These are phyloP conservation scores for Gryllus bimaculatus DNA, from an alignment of 1,140 invertebrate genomes.

Conservation along the genomic window DNA sequence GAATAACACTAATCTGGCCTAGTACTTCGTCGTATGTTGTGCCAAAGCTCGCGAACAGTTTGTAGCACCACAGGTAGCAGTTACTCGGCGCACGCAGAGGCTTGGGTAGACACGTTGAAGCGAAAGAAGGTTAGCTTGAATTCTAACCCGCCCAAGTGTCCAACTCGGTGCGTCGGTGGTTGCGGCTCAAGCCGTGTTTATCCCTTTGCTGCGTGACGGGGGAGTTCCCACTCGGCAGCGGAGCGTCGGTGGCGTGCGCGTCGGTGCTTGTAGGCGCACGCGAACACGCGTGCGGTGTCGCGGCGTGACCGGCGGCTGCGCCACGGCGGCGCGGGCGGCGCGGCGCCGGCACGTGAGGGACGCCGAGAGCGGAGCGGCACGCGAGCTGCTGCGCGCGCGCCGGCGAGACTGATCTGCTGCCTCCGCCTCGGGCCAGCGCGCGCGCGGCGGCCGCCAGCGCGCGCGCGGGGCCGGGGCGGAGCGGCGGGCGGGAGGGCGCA, in stretches of 20 bases:
- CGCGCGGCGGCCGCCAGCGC: no score
- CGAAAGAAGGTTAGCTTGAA: neutral
- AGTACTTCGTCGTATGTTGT: neutral
- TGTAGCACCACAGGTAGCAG: no score
- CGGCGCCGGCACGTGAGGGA: neutral
- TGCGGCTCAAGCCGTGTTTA: no score
- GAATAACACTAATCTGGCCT: neutral
- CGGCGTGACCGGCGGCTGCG: no score
- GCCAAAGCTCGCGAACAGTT: no score
- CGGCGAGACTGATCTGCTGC: no score
- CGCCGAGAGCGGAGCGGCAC: neutral
- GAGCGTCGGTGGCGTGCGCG: neutral
- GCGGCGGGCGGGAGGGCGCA: no score
- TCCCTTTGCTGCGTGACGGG: neutral
- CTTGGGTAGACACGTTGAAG: neutral
- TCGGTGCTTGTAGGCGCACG: no score
- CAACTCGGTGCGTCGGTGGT: neutral
- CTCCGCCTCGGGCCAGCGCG: neutral
- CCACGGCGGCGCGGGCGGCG: neutral
- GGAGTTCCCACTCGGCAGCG: neutral
- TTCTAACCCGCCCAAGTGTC: neutral
- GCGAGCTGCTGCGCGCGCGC: neutral
- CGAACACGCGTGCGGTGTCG: neutral
- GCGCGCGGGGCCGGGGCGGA: no score
- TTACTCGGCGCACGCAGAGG: neutral